Evolutionary conservation across 2,888 invertebrate species (phyloP).

Genomic region (Macrosoma leucophasiata): DNA sequence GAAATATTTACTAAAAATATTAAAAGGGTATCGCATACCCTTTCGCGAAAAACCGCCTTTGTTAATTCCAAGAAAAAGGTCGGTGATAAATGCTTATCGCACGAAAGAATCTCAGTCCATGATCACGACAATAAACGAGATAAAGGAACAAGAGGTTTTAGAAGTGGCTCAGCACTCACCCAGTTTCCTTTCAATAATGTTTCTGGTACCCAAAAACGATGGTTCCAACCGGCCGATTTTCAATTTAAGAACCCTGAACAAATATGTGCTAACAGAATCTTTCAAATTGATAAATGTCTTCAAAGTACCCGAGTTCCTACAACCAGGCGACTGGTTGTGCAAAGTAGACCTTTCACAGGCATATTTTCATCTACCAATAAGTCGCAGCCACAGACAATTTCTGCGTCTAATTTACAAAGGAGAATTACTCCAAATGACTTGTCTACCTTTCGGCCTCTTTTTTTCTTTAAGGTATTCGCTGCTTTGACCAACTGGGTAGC

Average conservation of each 20-base stretch:
- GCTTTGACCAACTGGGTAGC: slow-evolving; percentile 12
- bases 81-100: too few species aligned
- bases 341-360: slow-evolving; percentile 28
- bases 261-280: background rate
- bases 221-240: slow-evolving; percentile 4
- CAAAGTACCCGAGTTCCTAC: slow-evolving; percentile 28
- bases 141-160: background rate
- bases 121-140: background rate
- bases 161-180: background rate
- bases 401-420: slow-evolving; percentile 6
- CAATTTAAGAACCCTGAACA: slow-evolving; percentile 1
- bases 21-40: slow-evolving; percentile 7
- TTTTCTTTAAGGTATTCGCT: slow-evolving; percentile 10
- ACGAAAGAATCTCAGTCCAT: background rate
- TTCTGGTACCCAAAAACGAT: slow-evolving; percentile 4
- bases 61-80: too few species aligned
- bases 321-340: slow-evolving; percentile 25
- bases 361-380: slow-evolving; percentile 25
- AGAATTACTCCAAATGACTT: slow-evolving; percentile 4
- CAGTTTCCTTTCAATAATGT: slow-evolving; percentile 9
- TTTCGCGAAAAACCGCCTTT: slow-evolving; percentile 7
- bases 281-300: slow-evolving; percentile 2
- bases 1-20: slow-evolving; percentile 6
- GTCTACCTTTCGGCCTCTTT: slow-evolving; percentile 16
- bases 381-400: background rate